Conservation (phyloP, 2,113 vertebrate species). For the Perca schrenkii region DNA sequence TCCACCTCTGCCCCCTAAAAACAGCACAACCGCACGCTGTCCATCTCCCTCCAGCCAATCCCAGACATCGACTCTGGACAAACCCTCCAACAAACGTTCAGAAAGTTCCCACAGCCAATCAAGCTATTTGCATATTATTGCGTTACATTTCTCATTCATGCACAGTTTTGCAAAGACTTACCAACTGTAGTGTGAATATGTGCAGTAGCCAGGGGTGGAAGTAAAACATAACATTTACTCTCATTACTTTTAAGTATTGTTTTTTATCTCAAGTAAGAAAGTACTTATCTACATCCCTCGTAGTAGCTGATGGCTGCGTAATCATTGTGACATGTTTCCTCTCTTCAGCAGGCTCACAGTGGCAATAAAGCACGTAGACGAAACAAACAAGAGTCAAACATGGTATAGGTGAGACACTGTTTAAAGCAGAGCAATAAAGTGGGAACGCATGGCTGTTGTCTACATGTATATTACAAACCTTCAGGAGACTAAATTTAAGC, state of each 20-base stretch:
- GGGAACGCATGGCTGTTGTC: neutral
- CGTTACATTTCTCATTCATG: constrained; percentile 16
- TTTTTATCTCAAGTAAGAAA: neutral
- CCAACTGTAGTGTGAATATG: neutral
- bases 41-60: constrained; percentile 14
- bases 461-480: neutral
- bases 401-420: constrained; percentile 47
- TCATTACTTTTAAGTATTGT: neutral
- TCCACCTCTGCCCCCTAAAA: constrained; percentile 78
- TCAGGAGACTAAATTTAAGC: neutral
- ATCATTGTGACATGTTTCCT: constrained; percentile 22
- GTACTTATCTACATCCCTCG: neutral
- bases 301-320: neutral
- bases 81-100: constrained; percentile 2
- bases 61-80: constrained; percentile 8
- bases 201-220: neutral
- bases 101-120: constrained; percentile 37
- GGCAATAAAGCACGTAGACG: constrained; percentile 1
- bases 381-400: constrained; percentile 26
- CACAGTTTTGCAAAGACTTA: neutral
- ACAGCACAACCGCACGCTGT: constrained; percentile 14
- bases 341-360: constrained; percentile 41
- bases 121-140: neutral
- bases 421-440: neutral
- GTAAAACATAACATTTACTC: neutral